Percentiles rank a stretch among this genome's conserved stretches.
Evolutionary conservation across 2,113 vertebrate genomes (phyloP).

Genomic region (Bos indicus): DNA sequence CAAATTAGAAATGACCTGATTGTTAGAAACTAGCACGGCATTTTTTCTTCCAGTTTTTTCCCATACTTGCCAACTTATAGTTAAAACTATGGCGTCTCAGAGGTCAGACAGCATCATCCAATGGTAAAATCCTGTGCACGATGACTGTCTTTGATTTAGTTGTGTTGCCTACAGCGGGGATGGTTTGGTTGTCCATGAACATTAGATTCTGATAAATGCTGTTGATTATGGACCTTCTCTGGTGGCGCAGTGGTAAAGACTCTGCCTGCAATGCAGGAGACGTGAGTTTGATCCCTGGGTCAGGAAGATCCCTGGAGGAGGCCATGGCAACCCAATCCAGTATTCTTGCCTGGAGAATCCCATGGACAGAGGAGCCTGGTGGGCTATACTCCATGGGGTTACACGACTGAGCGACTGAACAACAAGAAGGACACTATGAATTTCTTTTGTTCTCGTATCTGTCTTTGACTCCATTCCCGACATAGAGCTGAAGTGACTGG

Average conservation of each 20-base stretch:
- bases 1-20: not conserved
- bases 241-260: not conserved
- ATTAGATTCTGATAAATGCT: not conserved
- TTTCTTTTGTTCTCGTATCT: not conserved
- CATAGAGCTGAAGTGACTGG: not conserved
- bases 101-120: not conserved
- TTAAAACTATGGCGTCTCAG: not conserved
- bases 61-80: not conserved
- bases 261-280: not conserved
- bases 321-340: not conserved
- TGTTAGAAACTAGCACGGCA: not conserved
- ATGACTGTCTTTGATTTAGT: too few relatives aligned
- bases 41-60: not conserved
- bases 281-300: not conserved
- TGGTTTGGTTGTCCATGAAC: not conserved
- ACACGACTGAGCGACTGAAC: not conserved
- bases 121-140: not conserved
- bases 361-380: not conserved
- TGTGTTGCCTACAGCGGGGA: too few relatives aligned
- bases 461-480: not conserved
- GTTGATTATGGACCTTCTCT: not conserved
- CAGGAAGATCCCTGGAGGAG: not conserved
- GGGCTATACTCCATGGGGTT: not conserved
- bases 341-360: not conserved
- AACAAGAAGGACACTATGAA: not conserved